A percentile compares a stretch with the other conserved stretches of the same genome.
Conservation (phyloP, 2,888 invertebrate species). For the Barypeithes pellucidus region DNA sequence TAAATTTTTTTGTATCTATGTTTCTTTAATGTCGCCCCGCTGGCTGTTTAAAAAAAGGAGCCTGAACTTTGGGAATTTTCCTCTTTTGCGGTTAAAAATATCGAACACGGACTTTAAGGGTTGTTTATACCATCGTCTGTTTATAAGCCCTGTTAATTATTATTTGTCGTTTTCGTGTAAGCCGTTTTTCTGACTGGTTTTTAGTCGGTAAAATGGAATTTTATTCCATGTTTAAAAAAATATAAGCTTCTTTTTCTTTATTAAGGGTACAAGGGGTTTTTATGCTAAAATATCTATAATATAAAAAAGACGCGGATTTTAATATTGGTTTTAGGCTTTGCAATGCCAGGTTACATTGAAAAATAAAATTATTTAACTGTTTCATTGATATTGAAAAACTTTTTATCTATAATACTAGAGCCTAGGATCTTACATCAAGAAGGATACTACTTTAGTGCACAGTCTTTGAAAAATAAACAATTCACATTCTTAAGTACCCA, state of each 20-base stretch:
- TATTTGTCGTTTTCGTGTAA: constrained; percentile 32
- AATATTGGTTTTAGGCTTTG: too few relatives aligned
- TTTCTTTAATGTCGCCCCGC: not conserved
- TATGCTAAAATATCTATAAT: too few relatives aligned
- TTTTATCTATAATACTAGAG: too few relatives aligned
- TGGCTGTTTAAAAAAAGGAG: constrained; percentile 16
- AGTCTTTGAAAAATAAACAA: too few relatives aligned
- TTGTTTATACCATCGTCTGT: constrained; percentile 27
- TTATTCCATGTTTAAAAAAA: constrained; percentile 13
- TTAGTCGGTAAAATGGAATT: constrained; percentile 10
- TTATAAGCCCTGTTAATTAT: constrained; percentile 36
- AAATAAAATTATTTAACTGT: too few relatives aligned
- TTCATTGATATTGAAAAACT: too few relatives aligned
- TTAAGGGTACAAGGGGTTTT: not conserved
- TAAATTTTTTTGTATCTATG: not conserved
- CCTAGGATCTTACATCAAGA: too few relatives aligned
- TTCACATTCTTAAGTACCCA: too few relatives aligned
- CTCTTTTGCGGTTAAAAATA: constrained; percentile 30
- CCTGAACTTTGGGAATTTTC: constrained; percentile 13
- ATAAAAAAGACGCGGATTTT: too few relatives aligned
- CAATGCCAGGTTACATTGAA: too few relatives aligned
- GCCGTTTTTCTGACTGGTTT: constrained; percentile 29
- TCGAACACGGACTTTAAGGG: constrained; percentile 30
- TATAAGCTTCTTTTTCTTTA: constrained; percentile 24
- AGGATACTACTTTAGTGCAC: too few relatives aligned